Evolutionary conservation across 2,797 vertebrate genomes (phyloP), one percentile per base, ranked within the genome.

Genomic region (Myotis planiceps): DNA sequence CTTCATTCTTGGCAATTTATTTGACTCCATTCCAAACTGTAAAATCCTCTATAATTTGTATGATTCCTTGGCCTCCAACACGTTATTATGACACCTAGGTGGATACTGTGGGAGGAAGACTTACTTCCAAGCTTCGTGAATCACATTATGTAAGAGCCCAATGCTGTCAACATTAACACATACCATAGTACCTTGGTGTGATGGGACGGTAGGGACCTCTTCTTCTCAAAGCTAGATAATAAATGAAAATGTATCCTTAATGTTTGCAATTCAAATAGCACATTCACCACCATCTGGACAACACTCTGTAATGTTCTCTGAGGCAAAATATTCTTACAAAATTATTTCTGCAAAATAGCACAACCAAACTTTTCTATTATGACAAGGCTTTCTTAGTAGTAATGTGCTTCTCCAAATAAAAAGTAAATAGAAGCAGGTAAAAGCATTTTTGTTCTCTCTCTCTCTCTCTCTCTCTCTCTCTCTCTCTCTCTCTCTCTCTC

Each of bases 271-370:
- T 95, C 47, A 96, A 81, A 84, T 78, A 92, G 53, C 7, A 34
- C 68, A 85, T 78, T 95, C 34, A 58, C 72, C 6, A 29, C 90
- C 87, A 84, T 94, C 65, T 95, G 83, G 82, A 55, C 65, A 87
- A 60, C 29, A 72, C 27, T 87, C 47, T 81, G 3, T 79, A 92
- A 68, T 90, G 42, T 78, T 74, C 72, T 93, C 53, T 90, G 74
- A 87, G 55, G 60, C 60, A 96, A 88, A 91, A 84, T 53, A 66
- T 27, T 92, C 42, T 79, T 84, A 58, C 42, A 87, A 83, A 89
- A 72, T 88, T 87, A 93, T 93, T 69, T 96, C 58, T 80, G 10
- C 12, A 71, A 92, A 93, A 94, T 68, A 87, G 29, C 47, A 71
- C 39, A 94, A 76, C 19, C 39, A 18, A 80, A 10, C 27, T 92